A percentile compares a stretch with the other conserved stretches of the same genome.
Evolutionary conservation across 2,113 vertebrate genomes (phyloP).

Genomic region (Apistogramma diplotaenia): DNA sequence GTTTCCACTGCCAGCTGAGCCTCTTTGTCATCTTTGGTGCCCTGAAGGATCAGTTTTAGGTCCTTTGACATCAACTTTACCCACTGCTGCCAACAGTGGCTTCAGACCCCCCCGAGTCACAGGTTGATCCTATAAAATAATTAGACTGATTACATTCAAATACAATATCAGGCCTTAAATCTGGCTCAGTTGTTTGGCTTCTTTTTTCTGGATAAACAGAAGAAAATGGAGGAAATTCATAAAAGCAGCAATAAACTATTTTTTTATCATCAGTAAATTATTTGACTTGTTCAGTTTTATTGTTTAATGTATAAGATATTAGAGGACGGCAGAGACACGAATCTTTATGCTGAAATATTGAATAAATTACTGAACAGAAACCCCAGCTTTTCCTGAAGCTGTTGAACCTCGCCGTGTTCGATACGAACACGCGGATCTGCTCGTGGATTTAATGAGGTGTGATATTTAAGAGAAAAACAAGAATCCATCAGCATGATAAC

Average conservation of each 20-base stretch:
- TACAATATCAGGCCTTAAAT: background rate
- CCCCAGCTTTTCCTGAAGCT: background rate
- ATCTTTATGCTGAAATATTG: background rate
- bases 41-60: background rate
- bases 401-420: background rate
- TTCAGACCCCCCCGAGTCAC: background rate
- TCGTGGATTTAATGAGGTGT: conserved; percentile 2
- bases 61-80: background rate
- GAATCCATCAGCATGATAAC: conserved; percentile 33
- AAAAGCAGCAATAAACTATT: background rate
- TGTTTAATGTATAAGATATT: background rate
- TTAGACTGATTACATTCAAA: background rate
- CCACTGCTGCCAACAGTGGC: background rate
- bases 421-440: too few species aligned
- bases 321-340: background rate
- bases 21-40: background rate
- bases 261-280: background rate
- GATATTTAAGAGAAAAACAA: conserved; percentile 45
- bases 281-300: background rate
- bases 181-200: background rate
- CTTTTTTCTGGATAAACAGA: too few species aligned
- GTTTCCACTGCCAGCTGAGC: background rate
- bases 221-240: too few species aligned
- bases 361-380: background rate
- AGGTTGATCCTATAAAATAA: background rate